Evolutionary conservation across 2,888 invertebrate species (phyloP), one percentile per base, ranked within the genome.

Genomic region (Erebia epiphron): DNA sequence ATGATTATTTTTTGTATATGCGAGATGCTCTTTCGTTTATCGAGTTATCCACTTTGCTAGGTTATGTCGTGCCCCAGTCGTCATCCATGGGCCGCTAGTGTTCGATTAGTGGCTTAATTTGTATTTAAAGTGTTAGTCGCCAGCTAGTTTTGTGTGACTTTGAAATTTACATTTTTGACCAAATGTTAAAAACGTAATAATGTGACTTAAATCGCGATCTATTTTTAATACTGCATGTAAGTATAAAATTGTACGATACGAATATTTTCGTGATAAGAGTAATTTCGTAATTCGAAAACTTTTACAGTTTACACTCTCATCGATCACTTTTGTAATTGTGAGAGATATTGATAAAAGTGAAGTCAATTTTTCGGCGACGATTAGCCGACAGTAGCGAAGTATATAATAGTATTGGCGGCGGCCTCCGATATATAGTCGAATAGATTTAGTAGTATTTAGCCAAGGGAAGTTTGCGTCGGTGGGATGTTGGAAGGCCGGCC

Each of bases 291-390:
- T 79, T 78, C 78, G 79, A 77, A 82, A 82, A 85, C 80, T 82
- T 88, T 87, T 89, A 88, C 84, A 82, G 80, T 90, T 85, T 90
- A 89, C 85, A 87, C 77, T 80, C 89, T 88, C 90, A 85, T 87
- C 88, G 87, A 89, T 90, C 87, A 91, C 89, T 91, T 86, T 91
- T 91, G 90, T 91, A 89, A 89, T 88, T 90, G 90, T 87, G 88
- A 78, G 90, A 90, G 89, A 84, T 90, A 86, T 75, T 80, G 81
- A 77, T 82, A 81, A 80, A 80, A 79, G 75, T 82, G 79, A 75
- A 78, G 82, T 91, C 92, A 91, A 91, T 91, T 91, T 84, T 80
- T 79, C 83, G 82, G 81, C 80, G 78, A 77, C 76, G 72, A 78
- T 64, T 77, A 73, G 80, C 82, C 82, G 84, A 74, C 75, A 76